A percentile compares a stretch with the other conserved stretches of the same genome.
These are phyloP conservation scores for Pocota personata DNA, from an alignment of 2,888 invertebrate species.

Conservation along the genomic window DNA sequence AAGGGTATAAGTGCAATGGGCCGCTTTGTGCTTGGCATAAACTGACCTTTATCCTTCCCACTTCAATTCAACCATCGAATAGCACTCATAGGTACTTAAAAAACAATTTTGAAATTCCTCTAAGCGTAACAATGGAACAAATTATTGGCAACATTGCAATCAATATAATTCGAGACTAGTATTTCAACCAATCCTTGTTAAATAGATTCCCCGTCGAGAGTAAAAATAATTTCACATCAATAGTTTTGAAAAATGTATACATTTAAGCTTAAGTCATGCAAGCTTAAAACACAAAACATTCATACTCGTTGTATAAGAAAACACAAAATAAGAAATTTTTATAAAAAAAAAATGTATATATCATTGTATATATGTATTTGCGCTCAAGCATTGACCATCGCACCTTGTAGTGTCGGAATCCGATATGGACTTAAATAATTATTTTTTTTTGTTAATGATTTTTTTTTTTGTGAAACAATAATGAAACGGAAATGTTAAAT, in stretches of 20 bases:
- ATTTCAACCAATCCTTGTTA: too few species aligned
- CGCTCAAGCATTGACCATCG: slow-evolving; percentile 37
- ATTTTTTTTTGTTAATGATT: too few species aligned
- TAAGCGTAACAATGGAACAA: too few species aligned
- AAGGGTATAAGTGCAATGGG: too few species aligned
- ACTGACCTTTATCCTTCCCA: too few species aligned
- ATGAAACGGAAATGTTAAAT: slow-evolving; percentile 29
- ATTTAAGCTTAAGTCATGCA: slow-evolving; percentile 51
- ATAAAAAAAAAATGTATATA: background rate
- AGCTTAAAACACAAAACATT: slow-evolving; percentile 45
- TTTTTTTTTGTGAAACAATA: slow-evolving; percentile 19
- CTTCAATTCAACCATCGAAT: too few species aligned
- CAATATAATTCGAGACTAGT: too few species aligned
- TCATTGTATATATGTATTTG: slow-evolving; percentile 14
- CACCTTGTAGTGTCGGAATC: slow-evolving; percentile 11
- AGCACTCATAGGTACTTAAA: too few species aligned
- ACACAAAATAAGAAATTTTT: background rate
- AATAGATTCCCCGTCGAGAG: too few species aligned
- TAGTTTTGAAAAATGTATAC: slow-evolving; percentile 4
- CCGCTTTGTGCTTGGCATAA: too few species aligned
- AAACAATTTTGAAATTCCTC: too few species aligned
- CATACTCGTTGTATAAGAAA: slow-evolving; percentile 21
- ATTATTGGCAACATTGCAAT: too few species aligned
- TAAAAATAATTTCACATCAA: slow-evolving; percentile 4
- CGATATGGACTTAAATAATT: background rate